Conservation (phyloP, 2,888 invertebrate species). For the Leptura quadrifasciata region DNA sequence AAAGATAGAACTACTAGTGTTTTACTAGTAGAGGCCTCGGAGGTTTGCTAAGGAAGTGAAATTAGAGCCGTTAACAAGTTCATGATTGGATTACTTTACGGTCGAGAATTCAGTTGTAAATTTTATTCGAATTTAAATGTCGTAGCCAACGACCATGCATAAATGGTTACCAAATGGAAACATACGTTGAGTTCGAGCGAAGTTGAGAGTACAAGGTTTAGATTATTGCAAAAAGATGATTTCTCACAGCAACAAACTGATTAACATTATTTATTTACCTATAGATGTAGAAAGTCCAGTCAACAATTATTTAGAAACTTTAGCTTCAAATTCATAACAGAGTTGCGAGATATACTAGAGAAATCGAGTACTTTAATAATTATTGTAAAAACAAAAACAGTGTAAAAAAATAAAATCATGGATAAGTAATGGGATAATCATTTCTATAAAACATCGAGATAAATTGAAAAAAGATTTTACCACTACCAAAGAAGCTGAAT, state of each 20-base stretch:
- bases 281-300: too few species aligned
- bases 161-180: constrained; percentile 14
- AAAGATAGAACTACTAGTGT: constrained; percentile 31
- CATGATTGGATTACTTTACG: constrained; percentile 32
- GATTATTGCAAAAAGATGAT: background rate
- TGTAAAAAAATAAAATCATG: too few species aligned
- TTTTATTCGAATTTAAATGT: constrained; percentile 34
- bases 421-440: too few species aligned
- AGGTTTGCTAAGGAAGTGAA: constrained; percentile 32
- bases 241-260: background rate
- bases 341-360: too few species aligned
- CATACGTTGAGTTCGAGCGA: background rate
- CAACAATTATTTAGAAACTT: too few species aligned
- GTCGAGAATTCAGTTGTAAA: constrained; percentile 26
- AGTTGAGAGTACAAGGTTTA: background rate
- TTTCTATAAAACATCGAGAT: too few species aligned
- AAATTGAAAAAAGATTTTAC: too few species aligned
- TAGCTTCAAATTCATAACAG: too few species aligned
- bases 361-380: too few species aligned
- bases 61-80: constrained; percentile 35
- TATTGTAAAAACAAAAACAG: too few species aligned
- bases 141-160: constrained; percentile 5
- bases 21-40: constrained; percentile 22
- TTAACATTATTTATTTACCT: background rate
- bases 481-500: too few species aligned